Base-by-base conservation (phyloP, 2,888 invertebrate genomes). In the Pterobdella sp. region DNA sequence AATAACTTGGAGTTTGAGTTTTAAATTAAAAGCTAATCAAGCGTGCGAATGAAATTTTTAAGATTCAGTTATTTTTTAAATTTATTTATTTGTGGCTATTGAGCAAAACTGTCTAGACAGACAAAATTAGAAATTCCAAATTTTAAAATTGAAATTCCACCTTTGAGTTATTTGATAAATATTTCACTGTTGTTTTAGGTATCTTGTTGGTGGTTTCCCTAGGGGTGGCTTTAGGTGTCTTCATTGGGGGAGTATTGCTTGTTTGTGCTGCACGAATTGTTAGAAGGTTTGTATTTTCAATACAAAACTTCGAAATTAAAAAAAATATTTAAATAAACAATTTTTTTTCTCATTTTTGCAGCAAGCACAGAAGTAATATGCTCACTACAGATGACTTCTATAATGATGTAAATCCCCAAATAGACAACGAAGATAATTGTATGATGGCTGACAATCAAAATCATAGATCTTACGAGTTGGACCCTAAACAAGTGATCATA, bases 181-280 rank as follows among this genome's bases (percentile, higher is more conserved):
- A 26, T 34, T n/a, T 71, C 22, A 26, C 31, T 14, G 10, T 35
- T 32, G 14, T 35, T 70, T 34, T 73, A 77, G 77, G 77, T 36
- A 76, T 77, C 63, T 65, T 77, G 35, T 64, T 77, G 32, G 75
- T 77, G n/a, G 77, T 77, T 52, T 75, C 77, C 1, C 72, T 75
- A 29, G 77, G 77, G 26, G 77, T 77, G 42, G 76, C 77, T 37
- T 68, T 77, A 37, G 77, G 77, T 10, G 76, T 77, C 22, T 76
- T 77, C 63, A 68, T 77, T 18, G 77, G 77, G 29, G 77, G 77
- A 34, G 73, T 77, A 2, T 60, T 77, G 31, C 71, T 77, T n/a
- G 76, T 75, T 3, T 74, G 76, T 68, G 77, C 74, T n/a, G 74
- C 76, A n/a, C 36, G 72, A n/a, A 75, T 77, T 52, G 72, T 77